A percentile compares a stretch with the other conserved stretches of the same genome.
Conservation (phyloP, 2,113 vertebrate genomes). For the Rhabdornis inornatus region DNA sequence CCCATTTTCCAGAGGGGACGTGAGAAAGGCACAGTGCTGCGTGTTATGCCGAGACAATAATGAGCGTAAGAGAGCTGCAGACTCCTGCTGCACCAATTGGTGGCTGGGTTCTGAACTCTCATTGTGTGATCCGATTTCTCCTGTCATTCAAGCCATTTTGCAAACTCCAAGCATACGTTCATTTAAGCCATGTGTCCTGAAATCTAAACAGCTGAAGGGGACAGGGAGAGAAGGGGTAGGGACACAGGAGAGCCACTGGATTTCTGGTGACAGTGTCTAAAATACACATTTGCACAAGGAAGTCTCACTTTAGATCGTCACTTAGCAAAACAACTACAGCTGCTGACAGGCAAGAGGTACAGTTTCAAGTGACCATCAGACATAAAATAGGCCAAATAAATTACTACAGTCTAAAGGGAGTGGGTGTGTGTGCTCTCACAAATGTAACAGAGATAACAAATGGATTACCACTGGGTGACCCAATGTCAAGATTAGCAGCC, state of each 20-base stretch:
- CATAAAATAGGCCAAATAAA: slow-evolving; percentile 42
- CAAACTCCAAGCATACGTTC: slow-evolving; percentile 23
- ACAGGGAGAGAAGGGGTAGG: neutral
- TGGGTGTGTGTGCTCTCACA: neutral
- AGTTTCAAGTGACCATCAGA: slow-evolving; percentile 44
- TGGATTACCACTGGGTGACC: neutral
- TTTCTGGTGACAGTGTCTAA: slow-evolving; percentile 41
- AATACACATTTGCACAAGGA: slow-evolving; percentile 36
- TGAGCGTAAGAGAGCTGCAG: neutral
- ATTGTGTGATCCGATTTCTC: slow-evolving; percentile 52
- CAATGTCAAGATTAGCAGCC: neutral
- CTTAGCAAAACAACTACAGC: slow-evolving; percentile 50
- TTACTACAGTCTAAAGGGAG: slow-evolving; percentile 7
- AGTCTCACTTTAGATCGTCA: slow-evolving; percentile 28
- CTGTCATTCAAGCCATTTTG: slow-evolving; percentile 32
- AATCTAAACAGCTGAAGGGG: slow-evolving; percentile 46
- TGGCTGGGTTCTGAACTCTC: slow-evolving; percentile 31
- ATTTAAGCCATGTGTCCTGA: slow-evolving; percentile 39
- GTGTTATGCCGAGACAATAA: neutral
- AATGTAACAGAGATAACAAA: slow-evolving; percentile 4
- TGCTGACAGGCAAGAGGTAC: slow-evolving; percentile 45
- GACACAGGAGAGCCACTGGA: slow-evolving; percentile 18
- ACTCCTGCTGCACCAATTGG: slow-evolving; percentile 40
- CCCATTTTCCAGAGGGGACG: neutral
- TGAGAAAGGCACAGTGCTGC: neutral